phyloP scores from a whole-genome alignment of 1,140 invertebrate genomes.

The Liolophura sinensis region DNA sequence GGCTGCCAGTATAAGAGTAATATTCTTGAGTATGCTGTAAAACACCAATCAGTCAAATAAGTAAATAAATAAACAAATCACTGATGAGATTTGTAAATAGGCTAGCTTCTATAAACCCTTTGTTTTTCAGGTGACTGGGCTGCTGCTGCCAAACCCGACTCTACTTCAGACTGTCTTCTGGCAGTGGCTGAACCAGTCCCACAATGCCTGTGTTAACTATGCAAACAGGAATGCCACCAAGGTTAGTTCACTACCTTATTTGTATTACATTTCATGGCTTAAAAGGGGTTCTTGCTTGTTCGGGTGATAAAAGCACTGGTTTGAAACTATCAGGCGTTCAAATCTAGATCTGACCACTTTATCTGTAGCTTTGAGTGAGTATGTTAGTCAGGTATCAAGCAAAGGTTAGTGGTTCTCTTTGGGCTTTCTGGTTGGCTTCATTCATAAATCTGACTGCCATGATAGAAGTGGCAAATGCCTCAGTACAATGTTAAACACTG shows the following conservation, averaged over 20 bases:
- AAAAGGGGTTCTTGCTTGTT: background rate
- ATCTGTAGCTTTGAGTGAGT: no score
- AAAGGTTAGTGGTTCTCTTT: no score
- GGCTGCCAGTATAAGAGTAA: no score
- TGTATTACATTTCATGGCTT: background rate
- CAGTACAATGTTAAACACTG: no score
- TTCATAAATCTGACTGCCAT: no score
- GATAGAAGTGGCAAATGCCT: no score
- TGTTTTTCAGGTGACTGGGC: conserved; percentile 57
- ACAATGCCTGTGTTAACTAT: conserved; percentile 64
- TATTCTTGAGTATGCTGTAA: no score
- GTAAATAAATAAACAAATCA: no score
- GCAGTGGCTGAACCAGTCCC: conserved; percentile 64
- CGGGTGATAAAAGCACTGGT: background rate
- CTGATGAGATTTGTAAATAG: conserved; percentile 10
- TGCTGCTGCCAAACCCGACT: conserved; percentile 62
- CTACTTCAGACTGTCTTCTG: conserved; percentile 59
- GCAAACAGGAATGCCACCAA: conserved; percentile 63
- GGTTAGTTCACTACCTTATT: conserved; percentile 31
- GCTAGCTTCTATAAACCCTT: background rate
- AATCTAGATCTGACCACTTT: no score
- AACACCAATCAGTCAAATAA: no score
- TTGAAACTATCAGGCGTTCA: background rate
- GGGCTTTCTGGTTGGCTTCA: no score
- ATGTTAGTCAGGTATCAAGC: no score